Conservation (phyloP, 2,797 vertebrate genomes). For the Sylvia borin region DNA sequence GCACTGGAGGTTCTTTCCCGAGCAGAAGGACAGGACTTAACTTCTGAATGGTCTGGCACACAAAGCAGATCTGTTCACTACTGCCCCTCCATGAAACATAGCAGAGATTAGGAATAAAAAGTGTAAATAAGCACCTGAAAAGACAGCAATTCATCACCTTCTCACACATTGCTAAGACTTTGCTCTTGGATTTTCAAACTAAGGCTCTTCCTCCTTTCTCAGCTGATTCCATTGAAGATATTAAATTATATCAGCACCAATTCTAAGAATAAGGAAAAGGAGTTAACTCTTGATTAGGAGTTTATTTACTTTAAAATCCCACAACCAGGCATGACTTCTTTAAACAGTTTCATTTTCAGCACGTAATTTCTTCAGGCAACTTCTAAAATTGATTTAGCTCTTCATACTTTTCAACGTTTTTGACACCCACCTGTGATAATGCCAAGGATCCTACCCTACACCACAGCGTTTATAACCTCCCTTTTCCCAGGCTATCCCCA, state of each 20-base stretch:
- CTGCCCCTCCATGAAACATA: neutral
- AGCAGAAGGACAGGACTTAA: neutral
- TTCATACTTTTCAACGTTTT: neutral
- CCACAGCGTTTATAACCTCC: neutral
- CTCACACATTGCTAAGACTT: neutral
- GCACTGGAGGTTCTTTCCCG: neutral
- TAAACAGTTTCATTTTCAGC: neutral
- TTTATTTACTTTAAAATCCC: neutral
- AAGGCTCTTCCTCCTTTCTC: neutral
- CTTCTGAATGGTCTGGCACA: neutral
- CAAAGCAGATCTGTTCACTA: neutral
- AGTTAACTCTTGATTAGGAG: neutral
- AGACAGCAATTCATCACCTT: neutral
- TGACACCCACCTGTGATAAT: neutral
- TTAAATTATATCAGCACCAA: neutral
- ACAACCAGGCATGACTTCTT: neutral
- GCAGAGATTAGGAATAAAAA: neutral
- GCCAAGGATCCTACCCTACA: neutral
- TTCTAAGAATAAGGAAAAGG: neutral
- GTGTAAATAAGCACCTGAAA: neutral
- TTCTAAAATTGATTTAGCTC: neutral
- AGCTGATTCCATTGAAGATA: neutral
- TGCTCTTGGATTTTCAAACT: neutral
- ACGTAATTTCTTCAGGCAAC: neutral
- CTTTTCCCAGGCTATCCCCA: neutral